These are phyloP conservation scores for Osmerus mordax DNA, from an alignment of 2,113 vertebrate genomes.

Conservation along the genomic window DNA sequence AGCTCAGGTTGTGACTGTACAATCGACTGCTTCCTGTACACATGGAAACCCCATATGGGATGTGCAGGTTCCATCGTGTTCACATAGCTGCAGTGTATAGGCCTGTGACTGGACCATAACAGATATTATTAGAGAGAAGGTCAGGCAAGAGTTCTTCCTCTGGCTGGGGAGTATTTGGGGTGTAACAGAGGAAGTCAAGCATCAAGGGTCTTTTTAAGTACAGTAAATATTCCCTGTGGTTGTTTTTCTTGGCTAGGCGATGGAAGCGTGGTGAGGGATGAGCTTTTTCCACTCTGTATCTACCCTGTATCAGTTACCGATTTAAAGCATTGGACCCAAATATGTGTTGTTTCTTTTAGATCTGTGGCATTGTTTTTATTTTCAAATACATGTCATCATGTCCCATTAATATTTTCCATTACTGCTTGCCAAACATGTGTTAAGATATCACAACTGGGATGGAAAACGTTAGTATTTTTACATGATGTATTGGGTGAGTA, in stretches of 20 bases:
- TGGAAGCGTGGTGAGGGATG: conserved; percentile 24
- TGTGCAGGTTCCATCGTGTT: conserved; percentile 4
- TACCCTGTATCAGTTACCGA: no score
- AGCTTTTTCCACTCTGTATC: conserved; percentile 28
- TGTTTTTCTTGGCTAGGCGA: conserved; percentile 47
- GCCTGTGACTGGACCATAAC: neutral
- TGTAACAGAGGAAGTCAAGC: conserved; percentile 39
- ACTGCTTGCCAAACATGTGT: conserved; percentile 31
- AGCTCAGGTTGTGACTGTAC: no score
- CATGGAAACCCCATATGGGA: neutral
- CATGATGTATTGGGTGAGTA: neutral
- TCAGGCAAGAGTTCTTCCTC: conserved; percentile 32
- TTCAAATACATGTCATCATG: conserved; percentile 24
- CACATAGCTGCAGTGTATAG: neutral
- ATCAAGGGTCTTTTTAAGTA: conserved; percentile 40
- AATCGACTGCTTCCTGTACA: neutral
- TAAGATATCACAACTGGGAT: neutral
- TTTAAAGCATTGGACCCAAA: conserved; percentile 12
- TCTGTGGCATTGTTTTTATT: conserved; percentile 18
- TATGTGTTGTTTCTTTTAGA: neutral
- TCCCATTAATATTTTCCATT: conserved; percentile 40
- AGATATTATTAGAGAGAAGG: conserved; percentile 27
- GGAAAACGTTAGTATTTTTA: neutral
- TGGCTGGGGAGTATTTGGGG: conserved; percentile 31
- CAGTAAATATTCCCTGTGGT: conserved; percentile 43